Evolutionary conservation across 1,140 invertebrate species (phyloP).

Genomic region (Brachionus plicatilis): DNA sequence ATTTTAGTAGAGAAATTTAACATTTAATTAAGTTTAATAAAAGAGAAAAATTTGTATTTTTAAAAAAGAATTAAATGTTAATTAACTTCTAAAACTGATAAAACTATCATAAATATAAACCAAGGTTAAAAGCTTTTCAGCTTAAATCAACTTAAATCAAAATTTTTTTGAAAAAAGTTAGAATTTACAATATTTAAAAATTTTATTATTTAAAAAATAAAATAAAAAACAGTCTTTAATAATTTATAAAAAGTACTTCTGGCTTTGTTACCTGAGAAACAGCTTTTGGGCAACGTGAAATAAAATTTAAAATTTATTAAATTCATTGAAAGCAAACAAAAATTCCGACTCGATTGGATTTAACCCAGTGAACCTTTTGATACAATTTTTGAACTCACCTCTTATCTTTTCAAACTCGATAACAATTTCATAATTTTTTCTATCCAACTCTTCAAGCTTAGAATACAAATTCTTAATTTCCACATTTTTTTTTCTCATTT

Average conservation of each 20-base stretch:
- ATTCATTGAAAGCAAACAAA: slow-evolving; percentile 15
- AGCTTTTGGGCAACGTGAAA: not conserved
- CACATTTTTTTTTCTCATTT: not conserved
- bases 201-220: not conserved
- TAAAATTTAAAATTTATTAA: not conserved
- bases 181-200: not conserved
- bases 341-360: not conserved
- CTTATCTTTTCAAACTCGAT: not conserved
- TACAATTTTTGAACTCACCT: not conserved
- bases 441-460: not conserved
- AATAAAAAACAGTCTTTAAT: not conserved
- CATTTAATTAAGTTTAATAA: too few species aligned
- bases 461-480: not conserved
- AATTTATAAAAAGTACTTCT: not conserved
- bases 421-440: not conserved
- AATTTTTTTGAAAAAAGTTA: not conserved
- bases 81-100: too few species aligned
- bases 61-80: too few species aligned
- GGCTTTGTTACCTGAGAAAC: not conserved
- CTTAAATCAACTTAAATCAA: too few species aligned
- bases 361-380: not conserved
- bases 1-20: too few species aligned
- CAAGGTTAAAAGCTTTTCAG: too few species aligned
- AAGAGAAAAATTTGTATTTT: too few species aligned
- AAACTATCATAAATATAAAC: too few species aligned